Conservation (phyloP, 2,888 invertebrate genomes). For the Galerucella pusilla region DNA sequence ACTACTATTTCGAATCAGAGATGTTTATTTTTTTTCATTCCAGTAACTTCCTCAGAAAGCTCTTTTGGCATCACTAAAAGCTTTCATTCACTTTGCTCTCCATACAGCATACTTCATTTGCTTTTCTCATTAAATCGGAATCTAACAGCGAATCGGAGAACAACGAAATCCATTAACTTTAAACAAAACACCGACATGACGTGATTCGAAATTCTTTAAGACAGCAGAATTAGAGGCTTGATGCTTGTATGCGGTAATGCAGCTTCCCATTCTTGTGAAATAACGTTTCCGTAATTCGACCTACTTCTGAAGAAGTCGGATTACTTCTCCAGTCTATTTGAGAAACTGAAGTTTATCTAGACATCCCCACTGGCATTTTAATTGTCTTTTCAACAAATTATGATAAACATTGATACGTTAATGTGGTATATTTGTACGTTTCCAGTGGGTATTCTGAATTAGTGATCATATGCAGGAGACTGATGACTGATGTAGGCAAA, state of each 20-base stretch:
- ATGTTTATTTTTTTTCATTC: no score
- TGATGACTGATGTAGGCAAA: no score
- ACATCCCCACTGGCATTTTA: neutral
- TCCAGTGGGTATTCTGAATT: no score
- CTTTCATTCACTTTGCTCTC: no score
- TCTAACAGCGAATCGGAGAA: neutral
- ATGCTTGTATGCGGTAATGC: constrained; percentile 4
- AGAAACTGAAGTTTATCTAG: neutral
- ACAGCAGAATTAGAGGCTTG: neutral
- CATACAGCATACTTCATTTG: no score
- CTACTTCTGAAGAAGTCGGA: neutral
- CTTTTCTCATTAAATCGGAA: neutral
- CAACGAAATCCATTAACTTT: neutral
- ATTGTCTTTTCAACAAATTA: neutral
- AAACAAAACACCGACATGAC: neutral
- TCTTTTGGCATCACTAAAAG: no score
- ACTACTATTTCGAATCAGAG: no score
- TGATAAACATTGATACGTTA: neutral
- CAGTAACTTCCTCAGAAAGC: no score
- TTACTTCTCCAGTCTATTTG: neutral
- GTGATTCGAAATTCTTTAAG: neutral
- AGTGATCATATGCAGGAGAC: no score
- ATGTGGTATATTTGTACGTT: no score
- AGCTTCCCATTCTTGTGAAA: neutral
- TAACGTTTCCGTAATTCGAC: neutral